Evolutionary conservation across 2,113 vertebrate species (phyloP).

Genomic region (Bufo gargarizans): DNA sequence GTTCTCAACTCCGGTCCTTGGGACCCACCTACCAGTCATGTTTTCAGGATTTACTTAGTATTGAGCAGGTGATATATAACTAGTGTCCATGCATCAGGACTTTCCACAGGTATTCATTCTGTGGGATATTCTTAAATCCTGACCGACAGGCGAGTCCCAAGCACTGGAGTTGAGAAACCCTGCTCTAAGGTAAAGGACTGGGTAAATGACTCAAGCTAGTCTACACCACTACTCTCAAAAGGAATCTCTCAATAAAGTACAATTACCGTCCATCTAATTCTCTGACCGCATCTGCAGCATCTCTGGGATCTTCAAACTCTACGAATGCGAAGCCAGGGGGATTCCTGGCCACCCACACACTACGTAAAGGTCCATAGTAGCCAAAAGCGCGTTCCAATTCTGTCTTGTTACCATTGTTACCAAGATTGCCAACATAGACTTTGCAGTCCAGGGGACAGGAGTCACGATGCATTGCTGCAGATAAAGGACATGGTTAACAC

Average conservation of each 20-base stretch:
- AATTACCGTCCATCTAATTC: conserved; percentile 96
- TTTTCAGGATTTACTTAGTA: no score
- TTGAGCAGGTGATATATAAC: no score
- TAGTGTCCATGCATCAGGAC: no score
- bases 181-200: no score
- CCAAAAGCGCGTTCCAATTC: conserved; percentile 94
- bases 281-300: conserved; percentile 96
- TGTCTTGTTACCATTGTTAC: conserved; percentile 97
- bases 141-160: no score
- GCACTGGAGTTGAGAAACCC: no score
- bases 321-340: conserved; percentile 97
- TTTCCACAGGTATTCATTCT: no score
- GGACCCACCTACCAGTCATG: no score
- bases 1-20: no score
- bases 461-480: conserved; percentile 85
- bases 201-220: no score
- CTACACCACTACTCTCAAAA: not conserved
- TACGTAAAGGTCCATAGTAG: conserved; percentile 94
- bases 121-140: no score
- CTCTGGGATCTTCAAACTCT: conserved; percentile 96
- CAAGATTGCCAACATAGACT: conserved; percentile 97
- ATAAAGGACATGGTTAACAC: not conserved
- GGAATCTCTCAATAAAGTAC: not conserved
- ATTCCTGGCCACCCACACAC: conserved; percentile 96
- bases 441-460: conserved; percentile 97